A percentile compares a stretch with the other conserved stretches of the same genome.
Conservation (phyloP, 2,888 invertebrate species). For the Noctua comes region DNA sequence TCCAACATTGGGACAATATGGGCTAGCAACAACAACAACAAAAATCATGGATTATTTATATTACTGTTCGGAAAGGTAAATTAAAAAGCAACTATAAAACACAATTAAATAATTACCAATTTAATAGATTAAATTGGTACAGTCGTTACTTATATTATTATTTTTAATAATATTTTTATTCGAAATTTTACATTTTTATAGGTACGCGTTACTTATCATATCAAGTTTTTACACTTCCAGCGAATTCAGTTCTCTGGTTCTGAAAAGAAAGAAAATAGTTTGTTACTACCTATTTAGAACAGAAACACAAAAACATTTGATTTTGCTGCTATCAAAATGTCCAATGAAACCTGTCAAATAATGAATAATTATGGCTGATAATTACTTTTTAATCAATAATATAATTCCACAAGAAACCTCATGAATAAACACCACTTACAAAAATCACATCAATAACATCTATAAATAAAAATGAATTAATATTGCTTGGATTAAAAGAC, state of each 20-base stretch:
- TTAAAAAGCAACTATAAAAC: slow-evolving; percentile 3
- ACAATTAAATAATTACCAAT: slow-evolving; percentile 33
- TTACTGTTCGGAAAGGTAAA: not conserved
- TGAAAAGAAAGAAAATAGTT: slow-evolving; percentile 31
- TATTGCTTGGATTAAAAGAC: slow-evolving; percentile 29
- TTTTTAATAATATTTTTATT: not conserved
- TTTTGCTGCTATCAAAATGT: not conserved
- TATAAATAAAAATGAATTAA: not conserved
- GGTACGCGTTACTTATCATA: not conserved
- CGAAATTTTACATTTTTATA: not conserved
- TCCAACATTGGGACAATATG: not conserved
- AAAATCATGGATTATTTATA: not conserved
- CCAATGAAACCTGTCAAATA: not conserved
- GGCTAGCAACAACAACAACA: too few relatives aligned
- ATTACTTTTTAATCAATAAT: not conserved
- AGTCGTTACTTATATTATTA: too few relatives aligned
- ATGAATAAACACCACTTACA: too few relatives aligned
- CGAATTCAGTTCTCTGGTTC: slow-evolving; percentile 26
- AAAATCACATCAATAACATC: not conserved
- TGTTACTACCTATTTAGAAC: not conserved
- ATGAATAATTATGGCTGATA: too few relatives aligned
- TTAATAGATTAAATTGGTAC: not conserved
- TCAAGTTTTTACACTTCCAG: not conserved
- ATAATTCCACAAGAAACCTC: not conserved
- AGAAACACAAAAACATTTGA: not conserved